Conservation (phyloP, 2,113 vertebrate genomes). For the Otus sunia region DNA sequence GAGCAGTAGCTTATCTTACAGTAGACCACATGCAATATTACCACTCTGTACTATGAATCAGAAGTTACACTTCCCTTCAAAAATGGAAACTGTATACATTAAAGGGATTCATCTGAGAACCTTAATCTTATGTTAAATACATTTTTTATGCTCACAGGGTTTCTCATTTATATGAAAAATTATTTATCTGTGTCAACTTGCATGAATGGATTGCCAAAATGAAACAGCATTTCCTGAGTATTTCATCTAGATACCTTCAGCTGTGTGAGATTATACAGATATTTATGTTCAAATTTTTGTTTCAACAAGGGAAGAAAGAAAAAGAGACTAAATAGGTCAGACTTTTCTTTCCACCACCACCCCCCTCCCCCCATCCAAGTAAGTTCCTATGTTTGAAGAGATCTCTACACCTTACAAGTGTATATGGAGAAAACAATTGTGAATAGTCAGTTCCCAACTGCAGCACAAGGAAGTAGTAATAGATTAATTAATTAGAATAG, state of each 20-base stretch:
- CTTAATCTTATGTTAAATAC: not conserved
- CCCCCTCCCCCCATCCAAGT: no score
- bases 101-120: not conserved
- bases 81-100: not conserved
- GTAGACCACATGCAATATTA: not conserved
- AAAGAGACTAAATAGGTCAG: not conserved
- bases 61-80: not conserved
- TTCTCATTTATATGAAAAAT: constrained; percentile 1
- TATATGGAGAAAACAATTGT: not conserved
- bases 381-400: not conserved
- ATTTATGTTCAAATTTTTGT: not conserved
- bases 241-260: not conserved
- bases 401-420: not conserved
- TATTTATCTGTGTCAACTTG: not conserved
- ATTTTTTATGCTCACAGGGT: not conserved
- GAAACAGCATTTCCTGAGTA: not conserved
- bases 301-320: not conserved
- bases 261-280: not conserved
- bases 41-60: not conserved
- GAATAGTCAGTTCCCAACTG: not conserved
- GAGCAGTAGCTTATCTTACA: not conserved
- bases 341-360: not conserved
- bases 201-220: not conserved
- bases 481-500: not conserved
- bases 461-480: not conserved